A percentile compares a stretch with the other conserved stretches of the same genome.
These are phyloP conservation scores for Cynodonichthys magdalenae DNA, from an alignment of 2,797 vertebrate genomes.

Conservation along the genomic window DNA sequence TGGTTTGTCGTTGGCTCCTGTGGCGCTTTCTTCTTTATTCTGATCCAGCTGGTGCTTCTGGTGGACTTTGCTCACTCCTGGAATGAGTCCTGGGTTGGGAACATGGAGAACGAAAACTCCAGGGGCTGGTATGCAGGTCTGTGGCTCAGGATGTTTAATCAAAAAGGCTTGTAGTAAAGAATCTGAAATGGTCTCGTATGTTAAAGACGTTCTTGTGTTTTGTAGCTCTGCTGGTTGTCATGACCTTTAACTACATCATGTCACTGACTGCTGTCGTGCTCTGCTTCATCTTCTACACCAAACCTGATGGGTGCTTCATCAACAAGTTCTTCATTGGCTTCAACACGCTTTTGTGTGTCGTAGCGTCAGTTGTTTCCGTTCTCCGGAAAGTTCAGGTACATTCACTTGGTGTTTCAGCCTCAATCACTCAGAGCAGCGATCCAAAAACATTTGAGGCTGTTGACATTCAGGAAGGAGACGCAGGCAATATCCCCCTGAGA, in stretches of 20 bases:
- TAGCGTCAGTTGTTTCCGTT: constrained; percentile 86
- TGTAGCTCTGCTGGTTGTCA: constrained; percentile 85
- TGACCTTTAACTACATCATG: constrained; percentile 81
- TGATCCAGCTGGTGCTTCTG: constrained; percentile 92
- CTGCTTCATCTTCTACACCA: constrained; percentile 87
- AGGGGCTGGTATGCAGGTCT: constrained; percentile 90
- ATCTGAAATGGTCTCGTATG: background rate
- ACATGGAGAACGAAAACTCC: constrained; percentile 86
- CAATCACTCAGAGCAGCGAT: background rate
- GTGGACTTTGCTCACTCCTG: constrained; percentile 91
- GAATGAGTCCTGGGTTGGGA: constrained; percentile 89
- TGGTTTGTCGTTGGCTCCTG: constrained; percentile 85
- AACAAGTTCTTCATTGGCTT: constrained; percentile 94
- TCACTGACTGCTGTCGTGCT: constrained; percentile 77
- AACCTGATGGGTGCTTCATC: constrained; percentile 82
- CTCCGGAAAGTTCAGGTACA: constrained; percentile 90
- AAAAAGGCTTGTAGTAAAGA: background rate
- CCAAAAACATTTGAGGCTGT: background rate
- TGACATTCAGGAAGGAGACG: background rate
- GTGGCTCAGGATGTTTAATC: constrained; percentile 36
- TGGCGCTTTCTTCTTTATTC: constrained; percentile 88
- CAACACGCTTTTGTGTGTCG: constrained; percentile 86
- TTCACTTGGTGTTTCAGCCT: background rate
- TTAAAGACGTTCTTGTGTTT: constrained; percentile 4
- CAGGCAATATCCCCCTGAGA: too few species aligned